phyloP scores from a whole-genome alignment of 2,888 invertebrate species.

The Heliconius aoede region DNA sequence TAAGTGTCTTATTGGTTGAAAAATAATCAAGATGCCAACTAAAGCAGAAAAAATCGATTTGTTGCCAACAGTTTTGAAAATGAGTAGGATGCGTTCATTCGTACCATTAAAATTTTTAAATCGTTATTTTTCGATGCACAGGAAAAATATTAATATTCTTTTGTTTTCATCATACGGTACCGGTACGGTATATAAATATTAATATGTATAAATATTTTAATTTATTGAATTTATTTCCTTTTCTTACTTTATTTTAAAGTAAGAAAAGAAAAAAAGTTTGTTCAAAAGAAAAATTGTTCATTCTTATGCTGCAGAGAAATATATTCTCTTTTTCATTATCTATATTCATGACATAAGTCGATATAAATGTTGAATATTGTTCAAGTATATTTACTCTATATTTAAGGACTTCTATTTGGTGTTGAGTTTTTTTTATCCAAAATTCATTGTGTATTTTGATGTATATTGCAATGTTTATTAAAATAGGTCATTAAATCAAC shows the following conservation, averaged over 20 bases:
- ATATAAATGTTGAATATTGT: not conserved
- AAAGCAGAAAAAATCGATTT: conserved; percentile 69
- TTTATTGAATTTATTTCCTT: not conserved
- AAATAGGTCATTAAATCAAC: not conserved
- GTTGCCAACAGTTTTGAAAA: conserved; percentile 48
- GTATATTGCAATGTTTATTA: conserved; percentile 5
- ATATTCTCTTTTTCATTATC: not conserved
- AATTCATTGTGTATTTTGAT: conserved; percentile 4
- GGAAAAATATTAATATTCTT: not conserved
- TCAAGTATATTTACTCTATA: conserved; percentile 11
- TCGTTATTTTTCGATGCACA: not conserved
- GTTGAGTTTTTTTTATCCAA: not conserved
- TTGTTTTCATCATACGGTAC: not conserved
- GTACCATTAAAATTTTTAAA: not conserved
- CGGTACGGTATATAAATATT: not conserved
- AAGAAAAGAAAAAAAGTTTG: not conserved
- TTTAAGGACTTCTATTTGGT: not conserved
- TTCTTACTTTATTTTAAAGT: too few relatives aligned
- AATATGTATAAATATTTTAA: too few relatives aligned
- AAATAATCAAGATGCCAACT: conserved; percentile 62
- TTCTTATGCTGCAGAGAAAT: not conserved
- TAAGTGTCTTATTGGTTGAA: conserved; percentile 68
- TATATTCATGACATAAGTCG: conserved; percentile 6
- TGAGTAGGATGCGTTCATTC: conserved; percentile 42
- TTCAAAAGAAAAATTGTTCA: not conserved